Evolutionary conservation across 2,888 invertebrate species (phyloP), one percentile per base, ranked within the genome.

Genomic region (Scotopteryx bipunctaria): DNA sequence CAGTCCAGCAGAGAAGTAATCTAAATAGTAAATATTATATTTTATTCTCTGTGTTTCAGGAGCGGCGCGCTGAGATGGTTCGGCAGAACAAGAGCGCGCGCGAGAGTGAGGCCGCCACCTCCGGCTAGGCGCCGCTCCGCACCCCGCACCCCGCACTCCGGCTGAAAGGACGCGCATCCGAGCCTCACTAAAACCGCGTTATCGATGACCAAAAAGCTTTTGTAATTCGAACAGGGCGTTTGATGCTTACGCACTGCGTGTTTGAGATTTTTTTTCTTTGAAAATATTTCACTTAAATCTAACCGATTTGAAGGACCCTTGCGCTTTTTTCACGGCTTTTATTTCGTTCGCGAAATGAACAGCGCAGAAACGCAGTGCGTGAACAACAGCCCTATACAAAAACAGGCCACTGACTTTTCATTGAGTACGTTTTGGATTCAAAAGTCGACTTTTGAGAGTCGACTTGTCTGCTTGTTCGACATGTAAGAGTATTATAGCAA

Each of bases 11-110:
- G n/a, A n/a, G n/a, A n/a, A n/a, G n/a, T n/a, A n/a, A n/a, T n/a
- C n/a, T n/a, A n/a, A n/a, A n/a, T n/a, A n/a, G n/a, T n/a, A n/a
- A n/a, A 6, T 21, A 3, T 21, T 6, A 40, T 25, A 13, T 16
- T 17, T 4, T n/a, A 3, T 5, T 23, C n/a, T n/a, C n/a, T 41
- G 5, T 9, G 5, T 79, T 55, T 0, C 91, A 98, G 98, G 97
- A 97, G 91, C 95, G 95, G 75, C 96, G 96, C 78, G 97, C 97
- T 41, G 97, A 97, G 85, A 86, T 95, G 71, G 97, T 98, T 68
- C 95, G 97, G 73, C 96, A 96, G 91, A 98, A 97, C 88, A 97
- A 97, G 91, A 94, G 93, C 72, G 93, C 93, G 58, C 90, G 88
- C 77, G 93, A 93, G 69, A 89, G 89, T 78, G 91, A 92, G 66